Evolutionary conservation across 2,888 invertebrate species (phyloP).

Genomic region (Rhorus exstirpatorius): DNA sequence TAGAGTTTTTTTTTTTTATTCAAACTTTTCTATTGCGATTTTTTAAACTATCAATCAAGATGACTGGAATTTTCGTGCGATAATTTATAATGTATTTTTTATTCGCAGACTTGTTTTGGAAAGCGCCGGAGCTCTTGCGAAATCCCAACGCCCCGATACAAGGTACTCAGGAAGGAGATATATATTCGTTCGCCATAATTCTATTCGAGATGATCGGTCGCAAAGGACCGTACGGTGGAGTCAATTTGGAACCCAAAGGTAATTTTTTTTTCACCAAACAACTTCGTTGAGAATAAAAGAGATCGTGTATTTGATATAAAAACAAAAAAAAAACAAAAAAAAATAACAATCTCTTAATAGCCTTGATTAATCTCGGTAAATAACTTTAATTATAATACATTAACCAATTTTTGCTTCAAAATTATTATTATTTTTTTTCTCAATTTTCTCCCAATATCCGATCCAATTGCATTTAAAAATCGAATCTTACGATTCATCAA

Average conservation of each 20-base stretch:
- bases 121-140: conserved; percentile 96
- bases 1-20: no score
- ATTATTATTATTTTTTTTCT: no score
- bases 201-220: conserved; percentile 97
- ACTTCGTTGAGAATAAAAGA: not conserved
- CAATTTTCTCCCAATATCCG: no score
- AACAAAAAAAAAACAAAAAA: conserved; percentile 13
- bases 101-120: conserved; percentile 95
- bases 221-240: conserved; percentile 95
- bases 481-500: no score
- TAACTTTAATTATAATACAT: no score
- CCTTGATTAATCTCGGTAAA: no score
- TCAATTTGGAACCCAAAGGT: conserved; percentile 94
- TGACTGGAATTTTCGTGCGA: not conserved
- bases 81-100: not conserved
- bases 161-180: conserved; percentile 96
- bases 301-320: not conserved
- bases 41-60: no score
- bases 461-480: no score
- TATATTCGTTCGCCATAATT: conserved; percentile 98
- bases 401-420: no score
- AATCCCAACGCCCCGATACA: conserved; percentile 89
- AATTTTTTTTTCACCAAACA: conserved; percentile 67
- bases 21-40: no score
- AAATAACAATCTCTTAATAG: no score